phyloP scores from a whole-genome alignment of 2,888 invertebrate genomes.

The Zhengitettix transpicula region DNA sequence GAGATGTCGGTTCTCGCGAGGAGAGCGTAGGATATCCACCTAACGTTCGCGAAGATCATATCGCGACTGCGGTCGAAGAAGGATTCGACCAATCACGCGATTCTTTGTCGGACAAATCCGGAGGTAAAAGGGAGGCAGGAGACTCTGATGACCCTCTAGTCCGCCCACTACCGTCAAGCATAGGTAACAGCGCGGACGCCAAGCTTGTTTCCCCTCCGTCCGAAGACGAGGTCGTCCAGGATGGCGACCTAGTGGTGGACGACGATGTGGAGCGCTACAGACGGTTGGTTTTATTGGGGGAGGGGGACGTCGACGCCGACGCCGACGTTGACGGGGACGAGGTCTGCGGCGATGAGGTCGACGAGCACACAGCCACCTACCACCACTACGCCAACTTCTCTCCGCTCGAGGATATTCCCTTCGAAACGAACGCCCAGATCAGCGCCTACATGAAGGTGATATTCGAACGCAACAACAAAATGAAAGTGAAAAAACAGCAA shows the following conservation, averaged over 20 bases:
- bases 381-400: not conserved
- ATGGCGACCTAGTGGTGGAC: slow-evolving; percentile 11
- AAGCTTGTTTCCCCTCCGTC: not conserved
- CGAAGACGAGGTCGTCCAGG: slow-evolving; percentile 6
- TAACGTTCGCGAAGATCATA: too few species aligned
- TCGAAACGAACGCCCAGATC: not conserved
- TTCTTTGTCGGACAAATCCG: too few species aligned
- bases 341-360: not conserved
- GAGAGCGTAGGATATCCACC: too few species aligned
- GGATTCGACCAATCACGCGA: too few species aligned
- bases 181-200: not conserved
- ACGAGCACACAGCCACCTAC: not conserved
- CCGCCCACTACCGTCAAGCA: too few species aligned
- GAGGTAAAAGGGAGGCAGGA: too few species aligned
- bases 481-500: not conserved
- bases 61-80: too few species aligned
- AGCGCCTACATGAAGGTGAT: not conserved
- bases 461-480: not conserved
- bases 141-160: too few species aligned
- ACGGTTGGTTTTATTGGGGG: slow-evolving; percentile 7
- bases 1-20: too few species aligned
- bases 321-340: not conserved
- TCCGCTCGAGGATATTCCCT: not conserved
- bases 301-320: not conserved
- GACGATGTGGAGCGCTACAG: slow-evolving; percentile 8